Evolutionary conservation across 1,140 invertebrate genomes (phyloP), one percentile per base, ranked within the genome.

Genomic region (Brachionus sp.): DNA sequence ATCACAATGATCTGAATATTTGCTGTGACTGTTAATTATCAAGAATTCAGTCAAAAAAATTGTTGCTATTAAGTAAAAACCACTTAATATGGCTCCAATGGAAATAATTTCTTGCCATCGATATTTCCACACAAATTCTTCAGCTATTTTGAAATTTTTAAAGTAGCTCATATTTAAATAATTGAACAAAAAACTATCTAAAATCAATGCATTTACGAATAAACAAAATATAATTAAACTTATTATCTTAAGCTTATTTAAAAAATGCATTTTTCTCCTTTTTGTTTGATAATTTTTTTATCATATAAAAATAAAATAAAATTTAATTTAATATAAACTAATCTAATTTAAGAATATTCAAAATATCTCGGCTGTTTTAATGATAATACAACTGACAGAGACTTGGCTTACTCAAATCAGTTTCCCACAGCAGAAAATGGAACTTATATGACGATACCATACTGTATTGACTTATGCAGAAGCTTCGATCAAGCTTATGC

Each of bases 361-460:
- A 80, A 80, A 44, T 80, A 80, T 44, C 23, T 80, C 12, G 77
- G 77, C 12, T 80, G 77, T 29, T 80, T 80, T 66, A 80, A 80
- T 23, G 77, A 80, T 44, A 29, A 42, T 19, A 25, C 39, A 12
- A 13, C 35, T 19, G 50, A 80, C 12, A 35, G 77, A 19, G 77
- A 80, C 16, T 66, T 80, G 50, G 37, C 25, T 35, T 80, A 42
- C 39, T 42, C 46, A 12, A 29, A 29, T 5, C 9, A 10, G 50
- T 80, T 16, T 66, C 77, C 77, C 42, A 16, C 50, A 25, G 50
- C 29, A 1, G 77, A 62, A 42, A 80, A 80, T 62, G 1, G 19
- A 12, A 62, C 50, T 35, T 16, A 39, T 19, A 80, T 80, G 77
- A 80, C 33, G 9, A 35, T 80, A 39, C 2, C 6, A 4, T 80